Evolutionary conservation across 64 coral and sea anemone genomes (phyloP).

Genomic region (Pocillopora damicornis): DNA sequence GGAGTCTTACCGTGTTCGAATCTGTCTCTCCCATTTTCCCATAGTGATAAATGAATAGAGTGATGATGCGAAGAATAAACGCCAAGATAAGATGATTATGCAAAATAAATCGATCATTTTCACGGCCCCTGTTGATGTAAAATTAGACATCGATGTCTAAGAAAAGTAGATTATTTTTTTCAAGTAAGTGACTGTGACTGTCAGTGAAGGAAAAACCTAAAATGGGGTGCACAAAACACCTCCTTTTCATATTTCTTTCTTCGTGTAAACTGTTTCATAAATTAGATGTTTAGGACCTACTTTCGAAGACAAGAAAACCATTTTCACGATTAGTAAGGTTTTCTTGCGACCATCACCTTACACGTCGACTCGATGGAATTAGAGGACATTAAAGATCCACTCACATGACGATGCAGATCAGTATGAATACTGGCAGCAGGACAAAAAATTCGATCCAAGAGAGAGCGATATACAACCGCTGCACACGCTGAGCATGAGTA

Average conservation of each 20-base stretch:
- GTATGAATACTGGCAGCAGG: slow-evolving; percentile 10
- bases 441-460: slow-evolving; percentile 26
- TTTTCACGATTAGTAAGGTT: too few relatives aligned
- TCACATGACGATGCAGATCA: slow-evolving; percentile 35
- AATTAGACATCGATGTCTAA: background rate
- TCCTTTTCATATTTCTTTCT: too few relatives aligned
- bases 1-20: slow-evolving; percentile 16
- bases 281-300: too few relatives aligned
- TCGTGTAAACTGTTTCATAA: too few relatives aligned
- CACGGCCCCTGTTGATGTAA: background rate
- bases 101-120: slow-evolving; percentile 38
- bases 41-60: slow-evolving; percentile 61
- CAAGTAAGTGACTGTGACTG: background rate
- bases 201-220: too few relatives aligned
- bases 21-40: slow-evolving; percentile 12
- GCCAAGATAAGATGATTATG: slow-evolving; percentile 59
- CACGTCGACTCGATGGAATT: too few relatives aligned
- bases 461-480: slow-evolving; percentile 3
- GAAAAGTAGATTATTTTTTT: background rate
- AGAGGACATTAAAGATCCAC: background rate
- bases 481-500: background rate
- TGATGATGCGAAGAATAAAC: slow-evolving; percentile 40
- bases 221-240: too few relatives aligned
- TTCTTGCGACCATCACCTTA: background rate
- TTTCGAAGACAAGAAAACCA: too few relatives aligned